phyloP scores from a whole-genome alignment of 1,140 invertebrate genomes.

The Drosophila carrolli region DNA sequence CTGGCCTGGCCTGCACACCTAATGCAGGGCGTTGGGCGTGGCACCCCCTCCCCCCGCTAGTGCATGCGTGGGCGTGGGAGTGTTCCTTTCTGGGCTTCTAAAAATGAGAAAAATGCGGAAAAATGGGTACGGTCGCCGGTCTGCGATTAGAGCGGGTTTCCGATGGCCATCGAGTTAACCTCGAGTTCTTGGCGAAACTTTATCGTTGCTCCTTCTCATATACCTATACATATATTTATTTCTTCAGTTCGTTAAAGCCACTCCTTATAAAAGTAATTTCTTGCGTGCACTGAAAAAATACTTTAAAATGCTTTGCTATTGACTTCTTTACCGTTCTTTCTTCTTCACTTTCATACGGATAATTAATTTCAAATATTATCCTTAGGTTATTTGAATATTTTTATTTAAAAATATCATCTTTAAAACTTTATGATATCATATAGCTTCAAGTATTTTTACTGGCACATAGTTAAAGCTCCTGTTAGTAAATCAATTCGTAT shows the following conservation, averaged over 20 bases:
- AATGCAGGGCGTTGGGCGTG: conserved; percentile 32
- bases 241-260: conserved; percentile 12
- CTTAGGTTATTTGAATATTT: too few relatives aligned
- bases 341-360: not conserved
- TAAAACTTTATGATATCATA: too few relatives aligned
- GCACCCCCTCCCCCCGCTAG: not conserved
- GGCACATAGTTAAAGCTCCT: too few relatives aligned
- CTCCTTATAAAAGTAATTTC: not conserved
- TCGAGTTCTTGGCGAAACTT: not conserved
- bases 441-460: too few relatives aligned
- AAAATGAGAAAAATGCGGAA: not conserved
- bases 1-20: conserved; percentile 40
- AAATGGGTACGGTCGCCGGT: conserved; percentile 17
- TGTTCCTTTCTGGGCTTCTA: conserved; percentile 28
- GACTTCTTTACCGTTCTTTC: not conserved
- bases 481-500: too few relatives aligned
- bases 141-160: conserved; percentile 1
- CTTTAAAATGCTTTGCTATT: too few relatives aligned
- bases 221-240: conserved; percentile 7
- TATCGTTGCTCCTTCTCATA: conserved; percentile 1
- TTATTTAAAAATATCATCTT: too few relatives aligned
- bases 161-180: conserved; percentile 3
- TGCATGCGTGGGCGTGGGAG: conserved; percentile 32
- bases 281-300: not conserved
- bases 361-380: too few relatives aligned